Base-by-base conservation (phyloP, 2,113 vertebrate species). In the Phalacrocorax brasilianus region DNA sequence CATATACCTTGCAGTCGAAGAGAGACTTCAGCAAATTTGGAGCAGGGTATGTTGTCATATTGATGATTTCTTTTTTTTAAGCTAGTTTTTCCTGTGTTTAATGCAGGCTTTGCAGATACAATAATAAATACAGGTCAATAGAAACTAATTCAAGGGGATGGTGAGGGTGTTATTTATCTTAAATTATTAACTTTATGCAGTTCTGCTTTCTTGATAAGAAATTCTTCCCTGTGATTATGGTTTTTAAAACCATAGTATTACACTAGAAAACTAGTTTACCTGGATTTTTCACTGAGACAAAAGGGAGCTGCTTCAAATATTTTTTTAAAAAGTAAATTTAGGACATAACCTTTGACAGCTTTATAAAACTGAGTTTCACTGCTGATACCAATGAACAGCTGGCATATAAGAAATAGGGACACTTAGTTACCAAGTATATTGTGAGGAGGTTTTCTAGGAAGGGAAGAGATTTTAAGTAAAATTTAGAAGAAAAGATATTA, bases 1-100 rank as follows among this genome's bases (percentile, higher is more conserved):
- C 95, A 12, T 99, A 98, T 95, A 99, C 99, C 50, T 98, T 99
- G 83, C 99, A 99, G 94, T 99, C 99, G 65, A 99, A 99, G 97
- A 98, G 98, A 95, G 99, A 99, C 96, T 99, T 99, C 98, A 99
- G 98, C 98, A 99, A 98, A 97, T 96, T 99, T 93, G 99, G 99
- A 98, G 99, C 99, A 56, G 98, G 99, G 99, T 99, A 98, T 94
- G 98, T 97, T 95, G n/a, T 23, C 40, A 59, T 90, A 50, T 27
- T 58, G 32, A 11, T 73, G 3, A 18, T 22, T 44, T 49, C 30
- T 6, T 27, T 22, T 13, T 30, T 30, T 9, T 78, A 38, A 67
- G 42, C 12, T 33, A 22, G 5, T 18, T 85, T 56, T 80, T 92
- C 58, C 22, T 47, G 9, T 70, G 68, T 26, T 58, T 68, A 84